Evolutionary conservation across 2,113 vertebrate genomes (phyloP), one percentile per base, ranked within the genome.

Genomic region (Pleuronectes platessa): DNA sequence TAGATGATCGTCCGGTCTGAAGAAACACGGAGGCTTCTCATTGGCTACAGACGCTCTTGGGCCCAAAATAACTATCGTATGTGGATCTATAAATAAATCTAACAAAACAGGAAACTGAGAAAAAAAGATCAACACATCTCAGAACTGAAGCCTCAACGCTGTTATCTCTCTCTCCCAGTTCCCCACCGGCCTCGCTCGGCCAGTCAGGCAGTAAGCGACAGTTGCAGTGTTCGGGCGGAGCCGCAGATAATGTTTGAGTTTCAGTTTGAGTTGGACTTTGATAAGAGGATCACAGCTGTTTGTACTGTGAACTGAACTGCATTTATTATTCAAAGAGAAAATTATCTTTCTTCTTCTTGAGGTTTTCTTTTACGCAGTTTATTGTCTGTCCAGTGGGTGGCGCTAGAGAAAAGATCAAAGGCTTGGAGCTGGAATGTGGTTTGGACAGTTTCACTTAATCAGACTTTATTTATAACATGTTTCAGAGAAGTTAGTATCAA

Each of bases 201-300:
- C 74, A 61, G 62, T 65, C 77, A 78, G 71, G 81, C 81, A 31
- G 20, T 20, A 24, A 66, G 54, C 5, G 55, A 54, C 81, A 7
- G 84, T 84, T 86, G 3, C 31, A 53, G 62, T 55, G 73, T 72
- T 77, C 11, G 84, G 84, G 87, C 71, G 84, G 79, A 71, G 76
- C 45, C 5, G 62, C 56, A 42, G 81, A 56, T 75, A 77, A 64
- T 3, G 60, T 42, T 66, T 21, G 65, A 74, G 37, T 62, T 56
- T 77, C 78, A 49, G 64, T 54, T 85, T 68, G 79, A 81, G 45
- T 21, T 61, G 21, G 3, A 56, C 51, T 54, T 15, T n/a, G 2
- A 21, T 54, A n/a, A 54, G 51, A 53, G 18, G 8, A 53, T 20
- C 12, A 54, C 7, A n/a, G 12, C 31, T 31, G 31, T 31, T 31